These are phyloP conservation scores for Drosophila borborema DNA, from an alignment of 2,888 invertebrate genomes.

Conservation along the genomic window DNA sequence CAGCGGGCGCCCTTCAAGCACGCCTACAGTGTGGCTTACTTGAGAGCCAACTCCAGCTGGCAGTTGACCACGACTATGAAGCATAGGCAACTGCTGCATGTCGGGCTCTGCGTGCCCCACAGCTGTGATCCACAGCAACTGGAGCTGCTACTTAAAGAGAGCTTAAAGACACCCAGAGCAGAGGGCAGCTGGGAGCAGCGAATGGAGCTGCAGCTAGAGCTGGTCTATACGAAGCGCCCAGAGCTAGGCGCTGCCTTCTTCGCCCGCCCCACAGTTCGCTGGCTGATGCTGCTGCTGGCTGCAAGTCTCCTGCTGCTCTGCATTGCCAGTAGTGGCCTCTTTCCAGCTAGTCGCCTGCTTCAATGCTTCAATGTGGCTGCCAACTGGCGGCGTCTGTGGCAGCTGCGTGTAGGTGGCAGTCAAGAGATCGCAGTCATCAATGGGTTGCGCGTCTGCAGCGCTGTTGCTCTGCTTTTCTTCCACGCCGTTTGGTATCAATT, in stretches of 20 bases:
- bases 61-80: conserved; percentile 9
- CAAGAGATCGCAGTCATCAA: conserved; percentile 54
- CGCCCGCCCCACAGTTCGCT: conserved; percentile 3
- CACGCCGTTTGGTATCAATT: conserved; percentile 46
- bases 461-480: conserved; percentile 25
- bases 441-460: conserved; percentile 48
- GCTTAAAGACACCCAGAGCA: background rate
- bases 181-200: conserved; percentile 4
- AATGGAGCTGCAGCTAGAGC: conserved; percentile 31
- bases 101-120: conserved; percentile 55
- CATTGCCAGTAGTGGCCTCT: conserved; percentile 9
- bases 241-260: conserved; percentile 8
- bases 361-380: conserved; percentile 39
- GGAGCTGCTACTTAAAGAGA: conserved; percentile 28
- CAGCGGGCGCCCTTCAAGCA: conserved; percentile 42
- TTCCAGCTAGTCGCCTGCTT: background rate
- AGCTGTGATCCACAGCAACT: conserved; percentile 31
- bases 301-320: conserved; percentile 25
- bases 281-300: conserved; percentile 3
- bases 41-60: conserved; percentile 34
- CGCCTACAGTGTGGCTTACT: conserved; percentile 50
- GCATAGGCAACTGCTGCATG: conserved; percentile 32
- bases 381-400: conserved; percentile 47
- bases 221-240: conserved; percentile 43
- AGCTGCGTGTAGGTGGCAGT: background rate